phyloP scores from a whole-genome alignment of 2,113 vertebrate genomes.

The Empidonax alnorum region DNA sequence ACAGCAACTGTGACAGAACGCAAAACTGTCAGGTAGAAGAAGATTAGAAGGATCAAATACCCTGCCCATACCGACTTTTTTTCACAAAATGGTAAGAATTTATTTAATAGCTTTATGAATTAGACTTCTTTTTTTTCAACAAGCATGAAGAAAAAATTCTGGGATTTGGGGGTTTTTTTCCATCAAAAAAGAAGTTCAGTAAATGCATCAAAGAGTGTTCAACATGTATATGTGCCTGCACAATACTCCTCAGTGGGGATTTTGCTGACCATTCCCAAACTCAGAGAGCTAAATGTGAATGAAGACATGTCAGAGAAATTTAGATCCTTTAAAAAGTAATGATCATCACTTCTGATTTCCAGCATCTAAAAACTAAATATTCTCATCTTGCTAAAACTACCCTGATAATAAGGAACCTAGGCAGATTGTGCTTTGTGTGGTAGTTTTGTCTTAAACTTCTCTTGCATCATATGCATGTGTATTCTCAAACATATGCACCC shows the following conservation, averaged over 20 bases:
- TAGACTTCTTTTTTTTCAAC: neutral
- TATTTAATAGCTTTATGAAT: neutral
- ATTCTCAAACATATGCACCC: neutral
- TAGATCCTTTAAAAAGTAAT: neutral
- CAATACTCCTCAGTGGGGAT: neutral
- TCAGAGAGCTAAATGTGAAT: neutral
- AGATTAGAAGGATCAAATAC: neutral
- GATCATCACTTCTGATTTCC: neutral
- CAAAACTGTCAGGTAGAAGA: neutral
- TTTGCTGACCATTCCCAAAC: neutral
- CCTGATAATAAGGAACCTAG: neutral
- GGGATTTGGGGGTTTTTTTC: neutral
- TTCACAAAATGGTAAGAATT: neutral
- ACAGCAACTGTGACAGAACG: neutral
- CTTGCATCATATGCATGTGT: rapidly evolving
- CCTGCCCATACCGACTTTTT: neutral
- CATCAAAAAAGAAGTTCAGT: neutral
- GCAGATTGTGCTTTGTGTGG: neutral
- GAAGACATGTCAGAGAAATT: neutral
- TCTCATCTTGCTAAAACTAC: neutral
- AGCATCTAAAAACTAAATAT: neutral
- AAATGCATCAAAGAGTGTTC: neutral
- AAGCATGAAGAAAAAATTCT: neutral
- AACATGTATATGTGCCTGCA: rapidly evolving
- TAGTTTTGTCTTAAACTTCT: neutral